These are phyloP conservation scores for Chrysolina haemoptera DNA, from an alignment of 2,888 invertebrate species.

Conservation along the genomic window DNA sequence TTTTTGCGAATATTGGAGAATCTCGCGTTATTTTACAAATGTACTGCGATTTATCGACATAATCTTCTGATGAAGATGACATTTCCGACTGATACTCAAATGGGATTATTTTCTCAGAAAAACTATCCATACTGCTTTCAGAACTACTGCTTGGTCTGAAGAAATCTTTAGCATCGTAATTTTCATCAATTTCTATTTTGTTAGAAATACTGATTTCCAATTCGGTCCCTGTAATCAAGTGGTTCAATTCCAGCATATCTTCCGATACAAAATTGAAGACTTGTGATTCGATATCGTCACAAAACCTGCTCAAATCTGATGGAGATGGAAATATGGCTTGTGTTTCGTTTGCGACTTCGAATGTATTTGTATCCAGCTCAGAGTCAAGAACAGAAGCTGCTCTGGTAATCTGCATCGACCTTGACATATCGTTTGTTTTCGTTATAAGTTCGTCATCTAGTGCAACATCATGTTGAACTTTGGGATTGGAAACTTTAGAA, in stretches of 20 bases:
- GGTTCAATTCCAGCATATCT: not conserved
- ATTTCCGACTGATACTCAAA: not conserved
- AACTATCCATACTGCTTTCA: not conserved
- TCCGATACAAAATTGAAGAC: not conserved
- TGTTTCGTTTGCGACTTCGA: not conserved
- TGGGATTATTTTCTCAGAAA: not conserved
- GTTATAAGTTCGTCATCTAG: not conserved
- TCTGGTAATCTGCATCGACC: not conserved
- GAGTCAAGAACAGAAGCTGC: not conserved
- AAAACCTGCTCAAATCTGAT: not conserved
- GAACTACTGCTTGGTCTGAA: not conserved
- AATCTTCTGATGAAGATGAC: not conserved
- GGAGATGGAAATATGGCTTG: not conserved
- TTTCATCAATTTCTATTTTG: not conserved
- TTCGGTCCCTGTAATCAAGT: not conserved
- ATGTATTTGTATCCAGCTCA: not conserved
- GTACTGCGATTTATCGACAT: not conserved
- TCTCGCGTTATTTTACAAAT: not conserved
- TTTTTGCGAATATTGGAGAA: not conserved
- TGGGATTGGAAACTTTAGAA: no score
- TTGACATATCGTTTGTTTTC: not conserved
- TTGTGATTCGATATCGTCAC: conserved; percentile 1
- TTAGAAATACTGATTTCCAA: not conserved
- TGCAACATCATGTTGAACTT: not conserved
- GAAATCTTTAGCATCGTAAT: not conserved